Evolutionary conservation across 2,113 vertebrate species (phyloP), one percentile per base, ranked within the genome.

Genomic region (Pseudorhombus dupliciocellatus): DNA sequence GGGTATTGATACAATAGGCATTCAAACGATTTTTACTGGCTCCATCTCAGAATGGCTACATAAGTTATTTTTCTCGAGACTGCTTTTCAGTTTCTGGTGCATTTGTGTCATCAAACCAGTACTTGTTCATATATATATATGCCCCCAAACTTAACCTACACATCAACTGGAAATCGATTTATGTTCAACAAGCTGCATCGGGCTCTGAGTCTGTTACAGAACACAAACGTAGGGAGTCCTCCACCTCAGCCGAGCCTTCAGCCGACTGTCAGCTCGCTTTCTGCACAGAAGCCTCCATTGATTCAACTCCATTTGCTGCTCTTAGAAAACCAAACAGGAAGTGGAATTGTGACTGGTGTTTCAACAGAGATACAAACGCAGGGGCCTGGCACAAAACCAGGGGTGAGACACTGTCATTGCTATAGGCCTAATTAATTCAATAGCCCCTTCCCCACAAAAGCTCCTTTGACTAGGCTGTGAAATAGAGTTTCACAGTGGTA

Each of bases 381-480:
- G 65, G 78, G 66, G 25, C 52, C 77, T 86, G 90, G 87, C 80
- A 46, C 62, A 18, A 10, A 64, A 55, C 77, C 84, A 83, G 53
- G 51, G 30, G 42, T 57, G 70, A 79, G 63, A 89, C 77, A 78
- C 71, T 57, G 75, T 89, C 77, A 87, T 87, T 48, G 74, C 88
- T 85, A 86, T 81, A 76, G 71, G 80, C 75, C 73, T 84, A 80
- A 88, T 89, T 77, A 77, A 87, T 86, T 85, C 87, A 83, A 83
- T 75, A 56, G 53, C 53, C 53, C 61, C 21, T 30, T n/a, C 42
- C 37, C 56, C 15, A 91, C 85, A 88, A 87, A 87, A 76, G 77
- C 84, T 53, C 77, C 83, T 81, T 90, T 91, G 85, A 91, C 66
- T 31, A 74, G 64, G 71, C 67, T 72, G 78, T 70, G 80, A 79